A percentile compares a stretch with the other conserved stretches of the same genome.
Evolutionary conservation across 1,140 invertebrate species (phyloP).

Genomic region (Luehdorfia chinensis): DNA sequence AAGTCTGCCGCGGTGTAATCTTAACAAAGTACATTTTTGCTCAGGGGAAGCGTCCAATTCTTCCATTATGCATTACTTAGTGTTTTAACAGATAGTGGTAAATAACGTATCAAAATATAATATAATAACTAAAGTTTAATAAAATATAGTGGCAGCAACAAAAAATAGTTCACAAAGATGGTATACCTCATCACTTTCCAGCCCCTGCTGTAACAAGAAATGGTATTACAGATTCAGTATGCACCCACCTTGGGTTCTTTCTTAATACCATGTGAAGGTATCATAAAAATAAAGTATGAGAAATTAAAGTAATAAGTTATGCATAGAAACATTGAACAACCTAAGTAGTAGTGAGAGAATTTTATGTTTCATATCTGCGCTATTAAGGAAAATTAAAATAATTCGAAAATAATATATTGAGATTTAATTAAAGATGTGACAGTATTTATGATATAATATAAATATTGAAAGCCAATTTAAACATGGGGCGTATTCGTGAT

Average conservation of each 20-base stretch:
- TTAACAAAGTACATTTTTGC: constrained; percentile 54
- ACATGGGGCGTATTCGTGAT: constrained; percentile 50
- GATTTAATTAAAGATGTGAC: background rate
- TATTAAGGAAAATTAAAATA: background rate
- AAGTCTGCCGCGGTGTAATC: constrained; percentile 47
- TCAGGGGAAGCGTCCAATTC: constrained; percentile 68
- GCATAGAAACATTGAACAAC: constrained; percentile 12
- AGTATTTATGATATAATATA: constrained; percentile 22
- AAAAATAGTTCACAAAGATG: constrained; percentile 76
- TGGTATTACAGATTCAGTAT: constrained; percentile 75
- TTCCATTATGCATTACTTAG: constrained; percentile 70
- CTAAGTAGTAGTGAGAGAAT: background rate
- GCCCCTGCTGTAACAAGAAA: constrained; percentile 88
- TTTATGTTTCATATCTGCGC: background rate
- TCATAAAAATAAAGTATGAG: constrained; percentile 26
- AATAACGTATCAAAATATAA: constrained; percentile 42
- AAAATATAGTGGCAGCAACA: constrained; percentile 74
- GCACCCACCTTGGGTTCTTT: constrained; percentile 69
- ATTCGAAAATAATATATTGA: background rate
- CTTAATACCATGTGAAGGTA: constrained; percentile 41
- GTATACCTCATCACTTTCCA: constrained; percentile 91
- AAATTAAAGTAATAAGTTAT: constrained; percentile 8
- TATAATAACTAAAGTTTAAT: constrained; percentile 68
- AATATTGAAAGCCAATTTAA: constrained; percentile 37
- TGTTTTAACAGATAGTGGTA: constrained; percentile 68